These are phyloP conservation scores for Linnaemya vulpina DNA, from an alignment of 2,888 invertebrate genomes.

Conservation along the genomic window DNA sequence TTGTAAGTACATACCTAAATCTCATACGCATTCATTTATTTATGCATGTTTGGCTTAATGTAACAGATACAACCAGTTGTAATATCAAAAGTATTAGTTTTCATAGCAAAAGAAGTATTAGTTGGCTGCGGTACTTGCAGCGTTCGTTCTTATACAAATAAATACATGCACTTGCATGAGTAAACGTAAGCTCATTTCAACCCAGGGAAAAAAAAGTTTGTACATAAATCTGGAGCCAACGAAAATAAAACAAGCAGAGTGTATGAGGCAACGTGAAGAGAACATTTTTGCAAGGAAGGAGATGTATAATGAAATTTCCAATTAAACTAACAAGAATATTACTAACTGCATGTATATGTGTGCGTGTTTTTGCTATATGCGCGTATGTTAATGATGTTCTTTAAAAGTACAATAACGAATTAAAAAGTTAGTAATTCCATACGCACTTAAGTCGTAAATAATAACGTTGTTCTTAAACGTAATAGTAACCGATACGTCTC, in stretches of 20 bases:
- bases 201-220: slow-evolving; percentile 13
- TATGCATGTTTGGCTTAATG: slow-evolving; percentile 11
- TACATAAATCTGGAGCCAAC: slow-evolving; percentile 31
- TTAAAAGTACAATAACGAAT: neutral
- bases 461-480: neutral
- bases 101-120: neutral
- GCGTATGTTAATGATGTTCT: slow-evolving; percentile 3
- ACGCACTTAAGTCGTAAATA: neutral
- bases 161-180: neutral
- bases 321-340: slow-evolving; percentile 13
- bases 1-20: slow-evolving; percentile 3
- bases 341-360: neutral
- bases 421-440: neutral
- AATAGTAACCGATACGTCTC: too few species aligned
- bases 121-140: slow-evolving; percentile 19
- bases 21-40: slow-evolving; percentile 29
- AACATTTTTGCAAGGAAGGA: neutral
- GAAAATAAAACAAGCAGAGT: slow-evolving; percentile 4
- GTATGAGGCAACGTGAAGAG: neutral
- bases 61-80: slow-evolving; percentile 6
- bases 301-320: slow-evolving; percentile 18
- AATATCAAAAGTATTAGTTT: neutral
- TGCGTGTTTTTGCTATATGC: neutral
- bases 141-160: neutral
- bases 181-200: slow-evolving; percentile 31